Evolutionary conservation across 2,888 invertebrate genomes (phyloP).

Genomic region (Tetrapedia diversipes): DNA sequence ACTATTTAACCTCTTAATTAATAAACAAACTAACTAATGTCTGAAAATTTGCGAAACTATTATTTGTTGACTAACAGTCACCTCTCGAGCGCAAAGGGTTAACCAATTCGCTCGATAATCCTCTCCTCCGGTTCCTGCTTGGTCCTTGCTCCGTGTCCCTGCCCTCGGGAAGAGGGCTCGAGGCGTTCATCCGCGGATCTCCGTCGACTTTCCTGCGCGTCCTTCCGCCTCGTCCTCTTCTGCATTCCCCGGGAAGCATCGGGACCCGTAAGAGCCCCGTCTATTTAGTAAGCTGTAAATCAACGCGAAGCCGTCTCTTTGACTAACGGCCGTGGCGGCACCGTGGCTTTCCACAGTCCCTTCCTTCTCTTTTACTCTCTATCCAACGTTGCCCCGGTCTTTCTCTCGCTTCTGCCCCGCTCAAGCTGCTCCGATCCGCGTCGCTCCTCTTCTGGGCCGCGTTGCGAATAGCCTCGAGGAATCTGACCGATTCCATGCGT

Average conservation of each 20-base stretch:
- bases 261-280: constrained; percentile 54
- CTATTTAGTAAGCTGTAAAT: constrained; percentile 75
- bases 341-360: constrained; percentile 22
- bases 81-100: too few relatives aligned
- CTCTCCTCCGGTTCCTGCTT: constrained; percentile 25
- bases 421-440: not conserved
- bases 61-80: too few relatives aligned
- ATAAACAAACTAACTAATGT: too few relatives aligned
- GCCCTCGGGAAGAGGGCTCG: not conserved
- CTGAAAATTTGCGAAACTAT: too few relatives aligned
- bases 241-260: constrained; percentile 55
- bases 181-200: constrained; percentile 30
- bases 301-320: constrained; percentile 69
- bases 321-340: constrained; percentile 66
- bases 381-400: not conserved
- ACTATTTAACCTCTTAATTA: too few relatives aligned
- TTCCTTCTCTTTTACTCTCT: constrained; percentile 2
- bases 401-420: constrained; percentile 24
- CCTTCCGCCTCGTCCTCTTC: constrained; percentile 35
- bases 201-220: constrained; percentile 1
- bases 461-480: constrained; percentile 29
- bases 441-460: constrained; percentile 1
- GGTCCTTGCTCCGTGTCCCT: not conserved
- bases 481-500: constrained; percentile 33
- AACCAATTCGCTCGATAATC: constrained; percentile 63